These are phyloP conservation scores for Lanistes nyassanus DNA, from an alignment of 1,140 invertebrate species.

Conservation along the genomic window DNA sequence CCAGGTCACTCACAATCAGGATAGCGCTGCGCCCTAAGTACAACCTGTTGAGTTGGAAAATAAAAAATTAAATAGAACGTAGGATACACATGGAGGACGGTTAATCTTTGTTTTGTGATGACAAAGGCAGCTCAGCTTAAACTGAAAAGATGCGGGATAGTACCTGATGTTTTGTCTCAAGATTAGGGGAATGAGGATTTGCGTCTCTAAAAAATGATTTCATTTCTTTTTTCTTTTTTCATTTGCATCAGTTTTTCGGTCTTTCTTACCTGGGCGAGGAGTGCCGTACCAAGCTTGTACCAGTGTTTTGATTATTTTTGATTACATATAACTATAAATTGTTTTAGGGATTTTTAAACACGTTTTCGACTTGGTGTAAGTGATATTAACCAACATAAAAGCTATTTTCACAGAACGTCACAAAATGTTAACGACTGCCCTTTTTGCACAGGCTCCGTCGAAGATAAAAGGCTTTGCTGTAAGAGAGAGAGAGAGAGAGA, in stretches of 20 bases:
- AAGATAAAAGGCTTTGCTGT: background rate
- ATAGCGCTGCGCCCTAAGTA: background rate
- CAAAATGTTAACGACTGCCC: background rate
- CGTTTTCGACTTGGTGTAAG: too few species aligned
- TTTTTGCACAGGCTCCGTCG: background rate
- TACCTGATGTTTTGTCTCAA: too few species aligned
- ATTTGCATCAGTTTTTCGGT: too few species aligned
- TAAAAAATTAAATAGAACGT: background rate
- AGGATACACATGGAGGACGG: background rate
- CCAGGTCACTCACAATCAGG: slow-evolving; percentile 2
- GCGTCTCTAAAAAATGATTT: too few species aligned
- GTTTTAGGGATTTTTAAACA: background rate
- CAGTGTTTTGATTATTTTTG: too few species aligned
- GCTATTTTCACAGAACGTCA: background rate
- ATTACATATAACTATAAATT: background rate
- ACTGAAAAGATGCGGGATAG: background rate
- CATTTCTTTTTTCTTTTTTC: too few species aligned
- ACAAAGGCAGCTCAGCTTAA: background rate
- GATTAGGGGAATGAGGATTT: too few species aligned
- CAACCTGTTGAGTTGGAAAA: background rate
- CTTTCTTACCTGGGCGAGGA: too few species aligned
- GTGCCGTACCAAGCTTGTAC: too few species aligned
- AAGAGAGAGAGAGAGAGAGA: background rate
- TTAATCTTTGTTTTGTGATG: background rate
- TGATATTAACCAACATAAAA: background rate